These are phyloP conservation scores for Drosophila carrolli DNA, from an alignment of 1,140 invertebrate species.

Conservation along the genomic window DNA sequence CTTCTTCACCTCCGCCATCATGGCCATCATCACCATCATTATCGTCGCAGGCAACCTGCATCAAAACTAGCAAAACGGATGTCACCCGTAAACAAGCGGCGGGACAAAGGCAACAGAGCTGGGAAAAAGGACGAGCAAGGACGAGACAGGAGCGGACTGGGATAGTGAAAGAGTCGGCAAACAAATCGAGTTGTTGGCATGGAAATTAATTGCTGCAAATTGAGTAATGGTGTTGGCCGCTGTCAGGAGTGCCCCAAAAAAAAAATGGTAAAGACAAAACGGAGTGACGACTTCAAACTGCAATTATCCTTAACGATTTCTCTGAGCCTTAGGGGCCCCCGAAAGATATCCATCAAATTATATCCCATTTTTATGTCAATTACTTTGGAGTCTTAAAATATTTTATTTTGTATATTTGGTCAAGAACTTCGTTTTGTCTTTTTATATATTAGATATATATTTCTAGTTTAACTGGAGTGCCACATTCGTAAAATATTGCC, in stretches of 20 bases:
- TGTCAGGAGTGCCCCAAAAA: not conserved
- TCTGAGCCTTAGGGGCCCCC: not conserved
- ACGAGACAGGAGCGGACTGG: not conserved
- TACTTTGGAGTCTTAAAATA: too few relatives aligned
- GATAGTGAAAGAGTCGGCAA: constrained; percentile 17
- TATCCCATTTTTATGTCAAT: not conserved
- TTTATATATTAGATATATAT: too few relatives aligned
- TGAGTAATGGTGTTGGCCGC: constrained; percentile 54
- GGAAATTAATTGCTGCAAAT: constrained; percentile 71
- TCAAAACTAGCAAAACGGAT: constrained; percentile 51
- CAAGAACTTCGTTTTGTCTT: too few relatives aligned
- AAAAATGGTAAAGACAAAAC: not conserved
- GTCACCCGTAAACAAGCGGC: constrained; percentile 40
- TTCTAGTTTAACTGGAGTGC: not conserved
- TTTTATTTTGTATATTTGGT: too few relatives aligned
- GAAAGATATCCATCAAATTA: too few relatives aligned
- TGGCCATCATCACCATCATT: constrained; percentile 33
- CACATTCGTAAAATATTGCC: too few relatives aligned
- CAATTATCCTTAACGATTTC: constrained; percentile 2
- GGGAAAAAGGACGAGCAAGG: not conserved
- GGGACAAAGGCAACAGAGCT: constrained; percentile 12
- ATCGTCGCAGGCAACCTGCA: constrained; percentile 36
- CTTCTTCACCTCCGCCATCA: constrained; percentile 10
- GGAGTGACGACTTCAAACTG: not conserved
- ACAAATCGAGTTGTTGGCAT: constrained; percentile 70